Evolutionary conservation across 2,797 vertebrate genomes (phyloP).

Genomic region (Nyctalus aviator): DNA sequence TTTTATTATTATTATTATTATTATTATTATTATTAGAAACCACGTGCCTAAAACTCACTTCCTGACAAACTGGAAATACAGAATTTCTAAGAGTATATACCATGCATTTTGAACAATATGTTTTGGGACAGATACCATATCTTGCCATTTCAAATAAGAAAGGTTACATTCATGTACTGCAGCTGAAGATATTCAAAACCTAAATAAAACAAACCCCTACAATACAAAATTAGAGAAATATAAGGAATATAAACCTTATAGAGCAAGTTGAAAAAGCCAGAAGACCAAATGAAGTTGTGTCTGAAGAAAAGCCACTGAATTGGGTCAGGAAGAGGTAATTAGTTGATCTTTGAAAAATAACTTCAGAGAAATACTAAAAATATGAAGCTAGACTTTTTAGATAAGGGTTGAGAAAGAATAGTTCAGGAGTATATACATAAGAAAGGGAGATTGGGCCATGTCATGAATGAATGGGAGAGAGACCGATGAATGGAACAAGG

Average conservation of each 20-base stretch:
- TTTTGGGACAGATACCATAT: constrained; percentile 24
- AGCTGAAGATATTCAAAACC: neutral
- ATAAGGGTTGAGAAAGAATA: neutral
- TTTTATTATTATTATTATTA: constrained; percentile 62
- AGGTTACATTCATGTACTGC: neutral
- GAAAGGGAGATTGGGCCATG: neutral
- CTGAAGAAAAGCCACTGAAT: constrained; percentile 24
- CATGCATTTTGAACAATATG: constrained; percentile 7
- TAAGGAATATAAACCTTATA: neutral
- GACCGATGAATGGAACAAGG: neutral
- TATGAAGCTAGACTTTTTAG: constrained; percentile 9
- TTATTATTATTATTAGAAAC: constrained; percentile 54
- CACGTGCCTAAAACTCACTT: constrained; percentile 40
- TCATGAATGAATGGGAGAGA: neutral
- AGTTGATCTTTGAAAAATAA: constrained; percentile 27
- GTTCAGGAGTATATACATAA: neutral
- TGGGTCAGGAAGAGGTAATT: constrained; percentile 21
- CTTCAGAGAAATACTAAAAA: constrained; percentile 23
- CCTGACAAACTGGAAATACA: constrained; percentile 7
- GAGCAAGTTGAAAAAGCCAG: neutral
- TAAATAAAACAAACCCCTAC: neutral
- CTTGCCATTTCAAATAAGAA: constrained; percentile 23
- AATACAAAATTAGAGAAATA: neutral
- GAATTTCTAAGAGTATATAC: neutral
- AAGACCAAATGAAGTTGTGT: constrained; percentile 42